A percentile compares a stretch with the other conserved stretches of the same genome.
Conservation (phyloP, 2,797 vertebrate genomes). For the Sebastes hubbsi region DNA sequence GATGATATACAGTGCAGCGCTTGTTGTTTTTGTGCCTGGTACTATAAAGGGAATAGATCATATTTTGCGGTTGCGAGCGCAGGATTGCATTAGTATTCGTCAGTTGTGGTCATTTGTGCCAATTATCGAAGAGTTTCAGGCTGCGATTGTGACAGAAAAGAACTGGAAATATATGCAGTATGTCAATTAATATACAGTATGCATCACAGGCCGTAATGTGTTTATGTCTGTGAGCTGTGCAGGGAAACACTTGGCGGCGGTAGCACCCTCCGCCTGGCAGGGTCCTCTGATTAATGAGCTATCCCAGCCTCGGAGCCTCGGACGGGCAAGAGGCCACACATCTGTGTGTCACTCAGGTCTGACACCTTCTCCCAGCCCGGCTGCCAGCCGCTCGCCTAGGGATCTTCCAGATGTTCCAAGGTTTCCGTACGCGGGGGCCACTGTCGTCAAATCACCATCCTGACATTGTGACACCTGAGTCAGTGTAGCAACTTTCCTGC, state of each 20-base stretch:
- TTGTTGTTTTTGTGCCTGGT: constrained; percentile 79
- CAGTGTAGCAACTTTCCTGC: constrained; percentile 45
- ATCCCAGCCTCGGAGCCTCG: constrained; percentile 57
- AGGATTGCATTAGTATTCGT: constrained; percentile 45
- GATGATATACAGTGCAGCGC: constrained; percentile 89
- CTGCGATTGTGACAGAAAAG: constrained; percentile 40
- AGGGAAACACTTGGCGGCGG: constrained; percentile 61
- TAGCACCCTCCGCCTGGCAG: constrained; percentile 56
- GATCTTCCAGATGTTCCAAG: constrained; percentile 80
- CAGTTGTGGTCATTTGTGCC: constrained; percentile 62
- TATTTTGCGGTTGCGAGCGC: constrained; percentile 51
- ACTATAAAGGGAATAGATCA: constrained; percentile 62
- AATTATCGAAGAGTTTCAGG: constrained; percentile 59
- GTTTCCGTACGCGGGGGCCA: constrained; percentile 42
- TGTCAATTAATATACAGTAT: constrained; percentile 45
- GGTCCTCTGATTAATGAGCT: constrained; percentile 77
- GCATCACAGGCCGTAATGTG: constrained; percentile 7
- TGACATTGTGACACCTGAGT: constrained; percentile 68
- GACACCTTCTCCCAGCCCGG: constrained; percentile 69
- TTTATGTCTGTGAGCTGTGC: constrained; percentile 33
- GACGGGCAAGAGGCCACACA: constrained; percentile 68
- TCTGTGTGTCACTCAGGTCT: constrained; percentile 79
- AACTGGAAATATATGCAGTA: constrained; percentile 27
- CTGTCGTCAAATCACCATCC: constrained; percentile 48
- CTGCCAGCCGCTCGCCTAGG: constrained; percentile 67